A percentile compares a stretch with the other conserved stretches of the same genome.
Conservation (phyloP, 2,113 vertebrate genomes). For the Alligator mississippiensis region DNA sequence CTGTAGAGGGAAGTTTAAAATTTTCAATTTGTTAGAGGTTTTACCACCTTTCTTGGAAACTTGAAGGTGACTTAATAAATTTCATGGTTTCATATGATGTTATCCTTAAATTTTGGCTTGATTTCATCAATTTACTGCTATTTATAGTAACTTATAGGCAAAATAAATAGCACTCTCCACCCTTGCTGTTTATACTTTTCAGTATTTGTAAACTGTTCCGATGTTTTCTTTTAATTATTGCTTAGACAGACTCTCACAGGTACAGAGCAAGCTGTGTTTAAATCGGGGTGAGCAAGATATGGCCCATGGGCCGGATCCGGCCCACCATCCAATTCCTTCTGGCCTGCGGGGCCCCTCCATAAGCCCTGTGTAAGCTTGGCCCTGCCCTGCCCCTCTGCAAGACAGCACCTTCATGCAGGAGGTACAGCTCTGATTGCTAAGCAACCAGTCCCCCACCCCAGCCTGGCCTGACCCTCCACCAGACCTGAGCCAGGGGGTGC, state of each 20-base stretch:
- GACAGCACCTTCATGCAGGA: no score
- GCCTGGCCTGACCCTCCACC: no score
- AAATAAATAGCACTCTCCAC: background rate
- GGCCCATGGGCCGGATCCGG: no score
- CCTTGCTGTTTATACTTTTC: background rate
- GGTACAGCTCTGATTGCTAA: no score
- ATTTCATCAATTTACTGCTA: background rate
- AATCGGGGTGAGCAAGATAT: background rate
- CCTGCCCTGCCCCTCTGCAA: no score
- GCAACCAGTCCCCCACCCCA: no score
- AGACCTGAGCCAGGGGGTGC: no score
- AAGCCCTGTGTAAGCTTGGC: no score
- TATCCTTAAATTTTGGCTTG: background rate
- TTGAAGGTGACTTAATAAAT: background rate
- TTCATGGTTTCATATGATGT: background rate
- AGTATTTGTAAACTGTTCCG: background rate
- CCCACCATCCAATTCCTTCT: no score
- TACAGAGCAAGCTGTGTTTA: slow-evolving; percentile 5
- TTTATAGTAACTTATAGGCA: background rate
- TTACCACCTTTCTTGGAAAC: background rate
- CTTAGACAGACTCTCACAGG: background rate
- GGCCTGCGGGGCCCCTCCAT: no score
- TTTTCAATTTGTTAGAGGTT: background rate
- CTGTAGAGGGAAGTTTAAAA: background rate
- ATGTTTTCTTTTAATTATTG: background rate